Evolutionary conservation across 1,140 invertebrate species (phyloP).

Genomic region (Aphis gossypii): DNA sequence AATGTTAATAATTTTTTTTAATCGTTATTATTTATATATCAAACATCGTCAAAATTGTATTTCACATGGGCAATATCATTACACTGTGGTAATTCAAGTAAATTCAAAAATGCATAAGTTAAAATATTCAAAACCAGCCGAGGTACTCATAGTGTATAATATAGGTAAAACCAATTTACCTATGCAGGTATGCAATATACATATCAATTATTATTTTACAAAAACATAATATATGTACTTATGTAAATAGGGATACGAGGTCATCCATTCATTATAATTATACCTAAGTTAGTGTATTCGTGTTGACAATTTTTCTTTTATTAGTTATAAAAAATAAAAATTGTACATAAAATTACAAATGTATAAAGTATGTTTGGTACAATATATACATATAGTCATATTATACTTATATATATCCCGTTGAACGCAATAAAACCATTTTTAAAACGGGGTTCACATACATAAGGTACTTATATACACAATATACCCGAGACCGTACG

Average conservation of each 20-base stretch:
- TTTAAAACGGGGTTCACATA: background rate
- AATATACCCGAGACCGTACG: background rate
- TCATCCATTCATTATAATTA: constrained; percentile 5
- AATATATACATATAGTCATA: background rate
- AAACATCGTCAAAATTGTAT: background rate
- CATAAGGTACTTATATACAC: background rate
- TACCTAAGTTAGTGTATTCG: background rate
- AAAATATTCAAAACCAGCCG: background rate
- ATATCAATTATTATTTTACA: constrained; percentile 14
- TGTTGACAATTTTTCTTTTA: too few species aligned
- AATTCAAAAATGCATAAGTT: background rate
- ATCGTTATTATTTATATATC: background rate
- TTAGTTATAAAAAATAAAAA: background rate
- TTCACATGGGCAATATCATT: too few species aligned
- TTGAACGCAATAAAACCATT: background rate
- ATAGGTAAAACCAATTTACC: background rate
- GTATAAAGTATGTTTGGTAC: background rate
- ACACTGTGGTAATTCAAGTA: background rate
- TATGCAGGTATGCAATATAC: background rate
- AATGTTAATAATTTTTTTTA: background rate
- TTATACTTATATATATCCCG: background rate
- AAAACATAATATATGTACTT: background rate
- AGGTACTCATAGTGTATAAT: background rate
- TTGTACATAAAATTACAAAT: background rate
- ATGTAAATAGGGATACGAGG: background rate